Evolutionary conservation across 1,140 invertebrate genomes (phyloP).

Genomic region (Lepidurus arcticus): DNA sequence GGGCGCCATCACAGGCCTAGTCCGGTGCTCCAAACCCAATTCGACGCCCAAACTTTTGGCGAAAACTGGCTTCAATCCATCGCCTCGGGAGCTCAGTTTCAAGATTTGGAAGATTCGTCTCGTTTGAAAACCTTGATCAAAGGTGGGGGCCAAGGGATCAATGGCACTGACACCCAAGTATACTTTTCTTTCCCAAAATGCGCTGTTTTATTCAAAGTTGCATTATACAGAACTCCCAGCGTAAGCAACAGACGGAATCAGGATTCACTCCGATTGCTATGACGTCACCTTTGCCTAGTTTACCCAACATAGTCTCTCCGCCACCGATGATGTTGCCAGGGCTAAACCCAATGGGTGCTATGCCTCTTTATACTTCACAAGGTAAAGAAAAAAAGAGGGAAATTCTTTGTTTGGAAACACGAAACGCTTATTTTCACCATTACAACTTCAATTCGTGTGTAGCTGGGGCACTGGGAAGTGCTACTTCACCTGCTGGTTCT

Average conservation of each 20-base stretch:
- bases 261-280: conserved; percentile 43
- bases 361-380: conserved; percentile 43
- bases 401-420: not conserved
- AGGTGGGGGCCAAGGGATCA: conserved; percentile 71
- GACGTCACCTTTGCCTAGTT: conserved; percentile 42
- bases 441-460: not conserved
- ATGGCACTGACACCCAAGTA: conserved; percentile 52
- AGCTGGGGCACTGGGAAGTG: not conserved
- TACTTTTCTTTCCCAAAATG: conserved; percentile 28
- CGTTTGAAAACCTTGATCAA: conserved; percentile 58
- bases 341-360: conserved; percentile 47
- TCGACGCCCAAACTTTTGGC: not conserved
- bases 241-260: conserved; percentile 34
- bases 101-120: conserved; percentile 50
- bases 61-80: conserved; percentile 26
- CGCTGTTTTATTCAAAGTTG: conserved; percentile 23
- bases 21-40: not conserved
- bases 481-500: conserved; percentile 12
- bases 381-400: conserved; percentile 36
- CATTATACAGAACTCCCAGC: not conserved
- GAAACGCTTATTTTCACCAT: not conserved
- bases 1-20: conserved; percentile 36
- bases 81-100: conserved; percentile 30
- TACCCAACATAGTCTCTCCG: conserved; percentile 54
- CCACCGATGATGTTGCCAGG: conserved; percentile 50